phyloP scores from a whole-genome alignment of 2,888 invertebrate genomes.

The Meteorus colon region DNA sequence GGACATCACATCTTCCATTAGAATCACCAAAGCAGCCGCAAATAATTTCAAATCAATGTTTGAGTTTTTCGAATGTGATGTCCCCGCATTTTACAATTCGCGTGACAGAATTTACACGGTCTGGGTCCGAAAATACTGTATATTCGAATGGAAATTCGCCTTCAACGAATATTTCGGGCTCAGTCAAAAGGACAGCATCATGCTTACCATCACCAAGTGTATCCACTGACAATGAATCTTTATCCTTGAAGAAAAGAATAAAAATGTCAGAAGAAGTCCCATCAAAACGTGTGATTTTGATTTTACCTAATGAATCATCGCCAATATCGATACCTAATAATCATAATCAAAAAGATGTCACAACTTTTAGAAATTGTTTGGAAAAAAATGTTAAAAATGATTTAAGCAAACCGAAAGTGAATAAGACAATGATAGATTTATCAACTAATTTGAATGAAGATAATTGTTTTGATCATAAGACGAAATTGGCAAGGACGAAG shows the following conservation, averaged over 20 bases:
- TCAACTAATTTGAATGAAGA: no score
- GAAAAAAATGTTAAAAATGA: no score
- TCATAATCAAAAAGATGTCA: neutral
- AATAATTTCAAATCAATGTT: neutral
- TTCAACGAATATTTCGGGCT: neutral
- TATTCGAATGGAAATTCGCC: neutral
- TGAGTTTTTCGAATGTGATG: neutral
- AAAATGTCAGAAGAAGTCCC: neutral
- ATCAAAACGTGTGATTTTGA: conserved; percentile 3
- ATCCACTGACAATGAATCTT: neutral
- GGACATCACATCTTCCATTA: neutral
- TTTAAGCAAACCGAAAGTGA: no score
- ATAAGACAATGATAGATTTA: no score
- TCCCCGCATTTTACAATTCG: conserved; percentile 4
- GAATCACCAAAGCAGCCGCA: neutral
- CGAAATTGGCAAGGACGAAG: no score
- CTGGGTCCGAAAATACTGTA: neutral
- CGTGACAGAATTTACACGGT: neutral
- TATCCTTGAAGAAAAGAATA: neutral
- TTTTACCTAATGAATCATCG: conserved; percentile 6
- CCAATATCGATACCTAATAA: neutral
- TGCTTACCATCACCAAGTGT: no score
- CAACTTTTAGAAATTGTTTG: no score
- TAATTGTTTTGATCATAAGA: no score
- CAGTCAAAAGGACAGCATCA: neutral